Evolutionary conservation across 2,113 vertebrate species (phyloP).

Genomic region (Ceyx margarethae): DNA sequence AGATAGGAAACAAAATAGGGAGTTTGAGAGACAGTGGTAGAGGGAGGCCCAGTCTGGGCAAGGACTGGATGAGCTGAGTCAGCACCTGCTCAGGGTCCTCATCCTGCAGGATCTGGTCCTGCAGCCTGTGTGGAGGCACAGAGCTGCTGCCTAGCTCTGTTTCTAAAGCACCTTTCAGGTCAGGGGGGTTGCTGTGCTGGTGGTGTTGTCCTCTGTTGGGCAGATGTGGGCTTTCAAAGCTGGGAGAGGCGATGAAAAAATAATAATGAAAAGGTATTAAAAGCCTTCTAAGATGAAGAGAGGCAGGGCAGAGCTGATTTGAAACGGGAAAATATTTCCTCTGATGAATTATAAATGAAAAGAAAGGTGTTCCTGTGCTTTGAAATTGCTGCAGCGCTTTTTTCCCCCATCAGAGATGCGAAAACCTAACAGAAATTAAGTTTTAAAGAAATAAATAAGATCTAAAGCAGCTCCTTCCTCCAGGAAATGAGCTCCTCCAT

Average conservation of each 20-base stretch:
- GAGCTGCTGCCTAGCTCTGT: not conserved
- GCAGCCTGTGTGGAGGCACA: not conserved
- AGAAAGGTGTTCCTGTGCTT: slow-evolving; percentile 33
- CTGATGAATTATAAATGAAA: slow-evolving; percentile 49
- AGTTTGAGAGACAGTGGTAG: not conserved
- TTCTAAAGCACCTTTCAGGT: not conserved
- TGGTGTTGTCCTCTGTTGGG: not conserved
- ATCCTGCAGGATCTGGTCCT: not conserved
- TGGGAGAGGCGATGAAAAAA: not conserved
- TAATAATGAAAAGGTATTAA: not conserved
- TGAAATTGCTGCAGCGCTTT: slow-evolving; percentile 44
- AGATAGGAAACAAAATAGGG: not conserved
- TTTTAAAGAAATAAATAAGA: slow-evolving; percentile 59
- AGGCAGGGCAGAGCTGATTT: not conserved
- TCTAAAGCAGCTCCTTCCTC: slow-evolving; percentile 44
- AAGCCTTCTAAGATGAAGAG: not conserved
- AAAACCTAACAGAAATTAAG: slow-evolving; percentile 34
- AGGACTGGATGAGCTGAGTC: not conserved
- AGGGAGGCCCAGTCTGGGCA: not conserved
- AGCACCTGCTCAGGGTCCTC: not conserved
- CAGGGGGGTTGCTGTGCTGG: not conserved
- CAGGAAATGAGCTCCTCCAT: slow-evolving; percentile 58
- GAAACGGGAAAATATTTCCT: slow-evolving; percentile 41
- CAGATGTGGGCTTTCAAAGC: not conserved
- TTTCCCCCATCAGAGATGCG: not conserved